Percentiles rank a stretch among this genome's conserved stretches.
These are phyloP conservation scores for Ptychochromis oligacanthus DNA, from an alignment of 2,113 vertebrate species.

Conservation along the genomic window DNA sequence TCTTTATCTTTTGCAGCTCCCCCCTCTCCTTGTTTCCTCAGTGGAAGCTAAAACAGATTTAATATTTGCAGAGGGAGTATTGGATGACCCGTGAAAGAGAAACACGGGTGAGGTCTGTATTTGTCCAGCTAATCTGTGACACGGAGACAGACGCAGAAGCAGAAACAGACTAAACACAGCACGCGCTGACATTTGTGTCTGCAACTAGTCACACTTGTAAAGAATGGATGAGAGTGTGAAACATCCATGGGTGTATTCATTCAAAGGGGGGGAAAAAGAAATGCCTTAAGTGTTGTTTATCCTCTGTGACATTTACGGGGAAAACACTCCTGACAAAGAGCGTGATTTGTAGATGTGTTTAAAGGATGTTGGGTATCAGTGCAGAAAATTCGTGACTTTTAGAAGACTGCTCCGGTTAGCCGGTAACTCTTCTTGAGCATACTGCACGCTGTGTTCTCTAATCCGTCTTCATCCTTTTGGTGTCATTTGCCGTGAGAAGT, in stretches of 20 bases:
- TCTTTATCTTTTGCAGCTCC: conserved; percentile 4
- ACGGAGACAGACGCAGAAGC: not conserved
- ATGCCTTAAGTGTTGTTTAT: conserved; percentile 31
- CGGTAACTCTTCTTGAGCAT: conserved; percentile 44
- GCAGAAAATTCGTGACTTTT: conserved; percentile 45
- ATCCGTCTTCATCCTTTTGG: conserved; percentile 70
- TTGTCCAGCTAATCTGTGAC: conserved; percentile 44
- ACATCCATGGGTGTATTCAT: not conserved
- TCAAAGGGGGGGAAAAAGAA: not conserved
- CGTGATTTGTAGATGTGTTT: conserved; percentile 38
- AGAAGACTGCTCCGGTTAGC: conserved; percentile 24
- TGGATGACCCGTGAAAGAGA: conserved; percentile 39
- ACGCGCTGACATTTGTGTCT: conserved; percentile 2
- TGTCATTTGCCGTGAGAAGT: conserved; percentile 69
- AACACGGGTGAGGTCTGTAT: conserved; percentile 37
- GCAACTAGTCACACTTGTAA: conserved; percentile 5
- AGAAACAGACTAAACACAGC: conserved; percentile 19
- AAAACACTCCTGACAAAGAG: conserved; percentile 16
- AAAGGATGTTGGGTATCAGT: conserved; percentile 20
- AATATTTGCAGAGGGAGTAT: conserved; percentile 57
- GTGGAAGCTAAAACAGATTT: conserved; percentile 44
- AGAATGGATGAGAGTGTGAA: conserved; percentile 6
- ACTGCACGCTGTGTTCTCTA: conserved; percentile 58
- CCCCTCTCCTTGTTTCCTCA: conserved; percentile 12
- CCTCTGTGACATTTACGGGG: conserved; percentile 39